A percentile compares a stretch with the other conserved stretches of the same genome.
These are phyloP conservation scores for Thecocarcelia acutangulata DNA, from an alignment of 2,888 invertebrate species.

Conservation along the genomic window DNA sequence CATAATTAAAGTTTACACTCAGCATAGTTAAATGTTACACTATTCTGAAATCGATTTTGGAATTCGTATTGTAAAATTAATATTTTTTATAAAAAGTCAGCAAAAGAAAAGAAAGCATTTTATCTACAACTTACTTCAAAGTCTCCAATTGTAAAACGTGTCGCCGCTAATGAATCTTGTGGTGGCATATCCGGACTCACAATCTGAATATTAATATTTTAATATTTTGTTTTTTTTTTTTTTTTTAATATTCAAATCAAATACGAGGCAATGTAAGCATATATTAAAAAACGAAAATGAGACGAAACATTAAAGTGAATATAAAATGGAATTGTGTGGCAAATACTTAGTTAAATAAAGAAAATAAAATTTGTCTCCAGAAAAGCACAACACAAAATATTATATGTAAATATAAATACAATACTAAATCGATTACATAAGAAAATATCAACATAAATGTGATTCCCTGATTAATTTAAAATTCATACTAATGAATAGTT, in stretches of 20 bases:
- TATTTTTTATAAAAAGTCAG: neutral
- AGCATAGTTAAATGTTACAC: too few relatives aligned
- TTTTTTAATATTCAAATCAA: slow-evolving; percentile 53
- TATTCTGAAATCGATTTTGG: slow-evolving; percentile 13
- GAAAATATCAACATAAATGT: slow-evolving; percentile 10
- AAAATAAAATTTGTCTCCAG: slow-evolving; percentile 11
- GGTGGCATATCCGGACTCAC: slow-evolving; percentile 85
- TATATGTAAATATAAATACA: slow-evolving; percentile 38
- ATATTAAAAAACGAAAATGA: slow-evolving; percentile 65
- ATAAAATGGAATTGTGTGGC: slow-evolving; percentile 57
- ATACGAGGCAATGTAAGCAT: slow-evolving; percentile 67
- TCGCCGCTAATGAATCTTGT: slow-evolving; percentile 83
- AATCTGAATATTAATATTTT: slow-evolving; percentile 81
- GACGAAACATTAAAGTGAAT: slow-evolving; percentile 65
- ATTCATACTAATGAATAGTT: neutral
- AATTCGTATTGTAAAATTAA: slow-evolving; percentile 42
- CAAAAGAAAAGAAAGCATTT: slow-evolving; percentile 58
- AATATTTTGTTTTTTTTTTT: slow-evolving; percentile 51
- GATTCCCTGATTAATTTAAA: neutral
- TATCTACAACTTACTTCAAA: slow-evolving; percentile 86
- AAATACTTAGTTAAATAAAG: slow-evolving; percentile 30
- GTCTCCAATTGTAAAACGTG: slow-evolving; percentile 89
- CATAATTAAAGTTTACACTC: too few relatives aligned
- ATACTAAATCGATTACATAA: slow-evolving; percentile 20
- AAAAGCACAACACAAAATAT: slow-evolving; percentile 47